Evolutionary conservation across 2,797 vertebrate genomes (phyloP).

Genomic region (Sebastes taczanowskii): DNA sequence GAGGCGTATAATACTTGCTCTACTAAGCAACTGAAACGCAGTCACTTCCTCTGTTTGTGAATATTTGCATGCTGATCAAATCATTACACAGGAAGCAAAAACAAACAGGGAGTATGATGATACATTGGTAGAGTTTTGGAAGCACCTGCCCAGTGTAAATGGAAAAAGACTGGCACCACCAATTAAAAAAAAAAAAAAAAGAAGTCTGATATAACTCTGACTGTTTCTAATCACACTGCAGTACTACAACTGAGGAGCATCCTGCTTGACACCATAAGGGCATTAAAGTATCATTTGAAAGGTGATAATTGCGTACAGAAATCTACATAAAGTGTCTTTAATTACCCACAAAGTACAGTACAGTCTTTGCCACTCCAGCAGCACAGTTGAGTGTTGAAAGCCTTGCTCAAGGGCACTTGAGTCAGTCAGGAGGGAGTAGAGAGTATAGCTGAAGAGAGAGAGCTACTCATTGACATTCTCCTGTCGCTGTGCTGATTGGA

Average conservation of each 20-base stretch:
- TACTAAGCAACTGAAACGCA: background rate
- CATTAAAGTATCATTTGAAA: background rate
- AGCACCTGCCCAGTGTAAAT: background rate
- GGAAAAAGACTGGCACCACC: background rate
- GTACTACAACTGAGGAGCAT: background rate
- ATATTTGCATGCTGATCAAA: slow-evolving; percentile 9
- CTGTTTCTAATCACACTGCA: background rate
- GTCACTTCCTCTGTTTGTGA: background rate
- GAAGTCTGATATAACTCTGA: background rate
- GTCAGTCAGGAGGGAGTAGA: background rate
- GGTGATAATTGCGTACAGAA: background rate
- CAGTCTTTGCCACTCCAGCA: background rate
- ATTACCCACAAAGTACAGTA: background rate
- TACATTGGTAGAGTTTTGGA: background rate
- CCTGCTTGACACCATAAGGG: background rate
- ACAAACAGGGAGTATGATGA: background rate
- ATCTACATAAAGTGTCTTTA: background rate
- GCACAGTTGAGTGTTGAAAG: background rate
- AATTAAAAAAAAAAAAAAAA: background rate
- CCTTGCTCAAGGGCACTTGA: slow-evolving; percentile 30
- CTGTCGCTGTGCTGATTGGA: background rate
- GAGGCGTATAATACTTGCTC: background rate
- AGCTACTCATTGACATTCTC: background rate
- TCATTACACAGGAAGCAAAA: background rate
- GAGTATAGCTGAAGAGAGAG: background rate